A percentile compares a stretch with the other conserved stretches of the same genome.
Evolutionary conservation across 2,113 vertebrate species (phyloP).

Genomic region (Amia ocellicauda): DNA sequence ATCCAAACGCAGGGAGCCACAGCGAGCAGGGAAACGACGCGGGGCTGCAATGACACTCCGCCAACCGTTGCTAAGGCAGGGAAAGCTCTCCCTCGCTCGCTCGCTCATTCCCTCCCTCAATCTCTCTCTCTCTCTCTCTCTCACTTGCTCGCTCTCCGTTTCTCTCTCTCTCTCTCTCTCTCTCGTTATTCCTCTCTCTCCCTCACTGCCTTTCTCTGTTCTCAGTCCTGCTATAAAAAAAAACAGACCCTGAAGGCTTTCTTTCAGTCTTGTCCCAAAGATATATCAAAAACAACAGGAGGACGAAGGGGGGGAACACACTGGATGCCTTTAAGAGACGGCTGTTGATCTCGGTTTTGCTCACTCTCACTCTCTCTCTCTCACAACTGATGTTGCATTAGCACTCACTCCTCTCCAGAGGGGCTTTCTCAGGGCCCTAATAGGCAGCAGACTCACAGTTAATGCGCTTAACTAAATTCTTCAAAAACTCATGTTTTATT

Average conservation of each 20-base stretch:
- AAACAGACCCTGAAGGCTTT: conserved; percentile 2
- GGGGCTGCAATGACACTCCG: conserved; percentile 12
- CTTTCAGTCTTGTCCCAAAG: conserved; percentile 4
- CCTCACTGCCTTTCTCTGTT: neutral
- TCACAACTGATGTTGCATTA: conserved; percentile 12
- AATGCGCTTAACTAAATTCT: no score
- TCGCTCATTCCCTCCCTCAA: no score
- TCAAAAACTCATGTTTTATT: no score
- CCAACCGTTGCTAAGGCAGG: conserved; percentile 38
- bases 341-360: neutral
- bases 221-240: neutral
- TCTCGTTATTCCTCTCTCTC: neutral
- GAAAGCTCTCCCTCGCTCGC: conserved; percentile 6
- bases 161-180: conserved; percentile 8
- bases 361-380: neutral
- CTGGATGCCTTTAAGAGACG: neutral
- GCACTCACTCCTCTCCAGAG: neutral
- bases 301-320: neutral
- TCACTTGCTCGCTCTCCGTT: no score
- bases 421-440: neutral
- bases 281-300: neutral
- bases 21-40: conserved; percentile 11
- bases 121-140: conserved; percentile 3
- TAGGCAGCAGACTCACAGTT: neutral
- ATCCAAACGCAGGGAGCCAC: conserved; percentile 4